Percentiles rank a stretch among this genome's conserved stretches.
Evolutionary conservation across 2,797 vertebrate genomes (phyloP).

Genomic region (Eulemur albifrons): DNA sequence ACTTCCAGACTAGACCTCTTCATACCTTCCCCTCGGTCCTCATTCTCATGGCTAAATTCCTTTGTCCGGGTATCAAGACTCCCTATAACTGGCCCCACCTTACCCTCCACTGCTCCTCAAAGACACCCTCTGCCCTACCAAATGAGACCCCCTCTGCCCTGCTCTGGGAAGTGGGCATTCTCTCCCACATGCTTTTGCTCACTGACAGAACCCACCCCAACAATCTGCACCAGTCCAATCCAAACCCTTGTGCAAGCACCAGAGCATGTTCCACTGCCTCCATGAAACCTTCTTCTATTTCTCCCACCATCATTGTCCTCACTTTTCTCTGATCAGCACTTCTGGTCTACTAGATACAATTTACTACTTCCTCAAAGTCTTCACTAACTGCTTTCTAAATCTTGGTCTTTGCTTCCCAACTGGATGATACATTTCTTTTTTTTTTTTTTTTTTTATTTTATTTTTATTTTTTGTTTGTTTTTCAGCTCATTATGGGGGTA

Average conservation of each 20-base stretch:
- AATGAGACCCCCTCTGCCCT: background rate
- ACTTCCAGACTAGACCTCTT: background rate
- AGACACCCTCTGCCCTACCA: background rate
- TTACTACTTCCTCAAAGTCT: background rate
- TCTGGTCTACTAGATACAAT: background rate
- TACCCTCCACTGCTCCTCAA: background rate
- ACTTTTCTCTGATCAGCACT: background rate
- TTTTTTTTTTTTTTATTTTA: background rate
- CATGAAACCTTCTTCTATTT: background rate
- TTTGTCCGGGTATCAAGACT: background rate
- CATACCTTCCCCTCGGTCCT: background rate
- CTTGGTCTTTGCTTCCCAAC: background rate
- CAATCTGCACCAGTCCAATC: background rate
- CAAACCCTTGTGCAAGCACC: background rate
- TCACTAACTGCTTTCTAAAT: background rate
- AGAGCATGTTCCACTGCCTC: background rate
- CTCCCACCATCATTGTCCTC: background rate
- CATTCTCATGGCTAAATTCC: background rate
- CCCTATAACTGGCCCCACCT: background rate
- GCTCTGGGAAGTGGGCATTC: background rate
- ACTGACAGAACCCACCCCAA: background rate
- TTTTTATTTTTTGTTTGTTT: no score
- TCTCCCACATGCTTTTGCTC: background rate
- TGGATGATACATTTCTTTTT: background rate
- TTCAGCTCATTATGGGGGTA: no score